Conservation (phyloP, 2,113 vertebrate species). For the Addax nasomaculatus region DNA sequence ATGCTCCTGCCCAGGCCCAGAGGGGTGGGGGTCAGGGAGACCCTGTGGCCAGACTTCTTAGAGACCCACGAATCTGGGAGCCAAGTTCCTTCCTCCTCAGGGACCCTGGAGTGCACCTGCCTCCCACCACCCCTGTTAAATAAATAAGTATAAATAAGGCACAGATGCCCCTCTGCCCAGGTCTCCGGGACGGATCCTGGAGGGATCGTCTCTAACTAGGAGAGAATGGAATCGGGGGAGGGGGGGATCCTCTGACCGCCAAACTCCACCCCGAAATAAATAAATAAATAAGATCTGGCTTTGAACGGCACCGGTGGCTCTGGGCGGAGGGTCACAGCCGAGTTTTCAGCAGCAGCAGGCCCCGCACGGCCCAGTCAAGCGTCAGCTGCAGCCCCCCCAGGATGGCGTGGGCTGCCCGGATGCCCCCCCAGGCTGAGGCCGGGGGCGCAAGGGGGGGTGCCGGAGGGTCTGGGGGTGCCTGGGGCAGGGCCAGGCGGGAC, state of each 20-base stretch:
- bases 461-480: slow-evolving; percentile 28
- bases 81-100: not conserved
- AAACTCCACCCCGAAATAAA: slow-evolving; percentile 60
- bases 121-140: slow-evolving; percentile 17
- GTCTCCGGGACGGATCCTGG: not conserved
- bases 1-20: not conserved
- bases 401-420: slow-evolving; percentile 59
- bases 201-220: not conserved
- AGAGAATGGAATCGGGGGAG: not conserved
- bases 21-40: not conserved
- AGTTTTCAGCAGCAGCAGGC: slow-evolving; percentile 66
- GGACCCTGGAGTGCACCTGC: not conserved
- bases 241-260: not conserved
- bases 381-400: slow-evolving; percentile 66
- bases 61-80: not conserved
- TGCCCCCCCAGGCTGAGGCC: slow-evolving; percentile 55
- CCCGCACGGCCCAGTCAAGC: slow-evolving; percentile 68
- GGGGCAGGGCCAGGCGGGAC: slow-evolving; percentile 58
- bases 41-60: not conserved
- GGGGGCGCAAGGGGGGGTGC: slow-evolving; percentile 5
- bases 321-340: slow-evolving; percentile 43
- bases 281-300: slow-evolving; percentile 74
- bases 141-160: slow-evolving; percentile 77
- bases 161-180: not conserved
- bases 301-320: not conserved